A percentile compares a stretch with the other conserved stretches of the same genome.
Conservation (phyloP, 2,113 vertebrate genomes). For the Callithrix jacchus region DNA sequence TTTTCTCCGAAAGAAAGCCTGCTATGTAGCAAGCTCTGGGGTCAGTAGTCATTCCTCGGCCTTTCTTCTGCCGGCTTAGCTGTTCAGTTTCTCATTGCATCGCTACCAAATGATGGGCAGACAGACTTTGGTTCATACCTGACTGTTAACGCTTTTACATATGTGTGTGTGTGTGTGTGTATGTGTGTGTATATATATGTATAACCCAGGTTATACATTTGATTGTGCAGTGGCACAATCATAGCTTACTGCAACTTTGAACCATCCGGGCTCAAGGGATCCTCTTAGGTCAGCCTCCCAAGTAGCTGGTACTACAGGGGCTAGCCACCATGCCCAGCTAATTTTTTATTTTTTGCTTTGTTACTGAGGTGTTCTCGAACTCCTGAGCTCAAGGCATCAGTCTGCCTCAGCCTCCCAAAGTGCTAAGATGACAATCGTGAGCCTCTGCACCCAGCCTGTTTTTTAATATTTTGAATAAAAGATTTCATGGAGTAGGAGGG, state of each 20-base stretch:
- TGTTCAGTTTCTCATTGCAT: background rate
- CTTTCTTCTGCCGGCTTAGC: accelerated
- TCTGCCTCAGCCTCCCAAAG: background rate
- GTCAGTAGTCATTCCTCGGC: accelerated
- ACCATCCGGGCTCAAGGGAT: background rate
- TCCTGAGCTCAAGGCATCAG: background rate
- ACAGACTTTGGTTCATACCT: background rate
- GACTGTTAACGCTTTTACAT: background rate
- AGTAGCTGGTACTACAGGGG: background rate
- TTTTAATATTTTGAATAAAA: background rate
- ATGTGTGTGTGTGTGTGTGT: too few relatives aligned
- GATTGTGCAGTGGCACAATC: background rate
- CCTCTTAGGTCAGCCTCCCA: background rate
- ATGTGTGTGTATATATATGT: too few relatives aligned
- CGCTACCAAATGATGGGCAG: background rate
- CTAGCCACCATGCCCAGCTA: background rate
- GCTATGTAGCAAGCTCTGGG: accelerated
- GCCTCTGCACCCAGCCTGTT: background rate
- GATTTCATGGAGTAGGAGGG: background rate
- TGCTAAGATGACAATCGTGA: background rate
- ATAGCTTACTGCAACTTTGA: background rate
- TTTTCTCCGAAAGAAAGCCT: background rate
- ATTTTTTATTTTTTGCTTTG: background rate
- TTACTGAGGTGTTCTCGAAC: background rate
- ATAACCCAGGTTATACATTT: background rate